These are phyloP conservation scores for Patella ulyssiponensis DNA, from an alignment of 2,888 invertebrate genomes.

Conservation along the genomic window DNA sequence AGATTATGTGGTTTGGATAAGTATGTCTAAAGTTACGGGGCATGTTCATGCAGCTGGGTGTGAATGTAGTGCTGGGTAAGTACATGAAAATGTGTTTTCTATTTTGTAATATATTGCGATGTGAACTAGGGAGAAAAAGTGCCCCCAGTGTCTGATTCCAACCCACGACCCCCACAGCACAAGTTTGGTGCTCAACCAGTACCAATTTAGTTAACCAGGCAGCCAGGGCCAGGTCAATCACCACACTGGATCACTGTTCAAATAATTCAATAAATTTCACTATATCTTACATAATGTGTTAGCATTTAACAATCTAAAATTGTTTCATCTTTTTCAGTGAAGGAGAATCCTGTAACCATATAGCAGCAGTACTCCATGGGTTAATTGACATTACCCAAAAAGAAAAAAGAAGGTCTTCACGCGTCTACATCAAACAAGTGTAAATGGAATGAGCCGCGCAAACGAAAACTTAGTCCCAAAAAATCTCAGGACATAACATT, in stretches of 20 bases:
- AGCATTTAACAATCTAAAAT: too few relatives aligned
- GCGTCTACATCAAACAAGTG: conserved; percentile 24
- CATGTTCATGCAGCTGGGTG: background rate
- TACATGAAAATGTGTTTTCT: background rate
- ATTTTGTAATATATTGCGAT: too few relatives aligned
- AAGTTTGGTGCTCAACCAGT: too few relatives aligned
- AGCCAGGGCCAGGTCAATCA: too few relatives aligned
- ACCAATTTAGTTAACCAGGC: too few relatives aligned
- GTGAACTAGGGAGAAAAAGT: too few relatives aligned
- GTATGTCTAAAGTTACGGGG: background rate
- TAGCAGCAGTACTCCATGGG: conserved; percentile 28
- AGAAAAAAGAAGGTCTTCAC: conserved; percentile 26
- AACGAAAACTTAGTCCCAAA: conserved; percentile 27
- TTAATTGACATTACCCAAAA: conserved; percentile 27
- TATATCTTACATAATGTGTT: too few relatives aligned
- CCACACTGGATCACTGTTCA: too few relatives aligned
- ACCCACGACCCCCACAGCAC: too few relatives aligned
- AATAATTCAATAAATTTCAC: too few relatives aligned
- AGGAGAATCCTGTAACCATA: conserved; percentile 24
- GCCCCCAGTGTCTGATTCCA: too few relatives aligned
- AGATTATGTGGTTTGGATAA: too few relatives aligned
- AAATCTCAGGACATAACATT: conserved; percentile 9
- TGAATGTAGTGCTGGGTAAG: conserved; percentile 5
- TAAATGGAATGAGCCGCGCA: conserved; percentile 29
- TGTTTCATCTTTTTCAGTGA: background rate